Evolutionary conservation across 2,888 invertebrate species (phyloP).

Genomic region (Apotomis turbidana): DNA sequence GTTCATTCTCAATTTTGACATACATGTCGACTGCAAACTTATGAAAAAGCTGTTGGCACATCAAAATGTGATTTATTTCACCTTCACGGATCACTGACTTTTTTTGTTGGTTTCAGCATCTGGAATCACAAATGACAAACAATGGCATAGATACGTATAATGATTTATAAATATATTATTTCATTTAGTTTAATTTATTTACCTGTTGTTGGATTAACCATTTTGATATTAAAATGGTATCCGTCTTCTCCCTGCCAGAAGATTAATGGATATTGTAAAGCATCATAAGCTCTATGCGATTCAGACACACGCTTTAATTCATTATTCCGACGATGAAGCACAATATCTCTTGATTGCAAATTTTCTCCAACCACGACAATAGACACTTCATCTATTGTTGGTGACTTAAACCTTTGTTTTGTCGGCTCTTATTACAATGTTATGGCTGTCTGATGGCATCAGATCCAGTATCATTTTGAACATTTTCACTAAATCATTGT

Average conservation of each 20-base stretch:
- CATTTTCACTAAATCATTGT: conserved; percentile 45
- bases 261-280: conserved; percentile 51
- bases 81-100: too few species aligned
- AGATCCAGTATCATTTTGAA: conserved; percentile 38
- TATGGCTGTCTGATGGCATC: conserved; percentile 35
- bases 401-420: conserved; percentile 40
- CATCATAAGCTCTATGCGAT: conserved; percentile 57
- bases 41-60: too few species aligned
- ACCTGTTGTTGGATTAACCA: conserved; percentile 45
- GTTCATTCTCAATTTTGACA: too few species aligned
- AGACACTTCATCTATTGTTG: conserved; percentile 50
- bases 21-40: too few species aligned
- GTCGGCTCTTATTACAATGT: conserved; percentile 39
- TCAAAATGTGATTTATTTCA: too few species aligned
- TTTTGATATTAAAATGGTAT: conserved; percentile 45
- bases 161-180: too few species aligned
- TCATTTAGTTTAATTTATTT: background rate
- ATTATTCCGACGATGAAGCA: conserved; percentile 53
- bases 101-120: conserved; percentile 36
- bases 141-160: too few species aligned
- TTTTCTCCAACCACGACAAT: conserved; percentile 49
- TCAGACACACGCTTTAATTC: conserved; percentile 50
- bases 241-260: conserved; percentile 50
- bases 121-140: conserved; percentile 32
- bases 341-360: conserved; percentile 51